Conservation (phyloP, 2,113 vertebrate species). For the Phaethornis superciliosus region DNA sequence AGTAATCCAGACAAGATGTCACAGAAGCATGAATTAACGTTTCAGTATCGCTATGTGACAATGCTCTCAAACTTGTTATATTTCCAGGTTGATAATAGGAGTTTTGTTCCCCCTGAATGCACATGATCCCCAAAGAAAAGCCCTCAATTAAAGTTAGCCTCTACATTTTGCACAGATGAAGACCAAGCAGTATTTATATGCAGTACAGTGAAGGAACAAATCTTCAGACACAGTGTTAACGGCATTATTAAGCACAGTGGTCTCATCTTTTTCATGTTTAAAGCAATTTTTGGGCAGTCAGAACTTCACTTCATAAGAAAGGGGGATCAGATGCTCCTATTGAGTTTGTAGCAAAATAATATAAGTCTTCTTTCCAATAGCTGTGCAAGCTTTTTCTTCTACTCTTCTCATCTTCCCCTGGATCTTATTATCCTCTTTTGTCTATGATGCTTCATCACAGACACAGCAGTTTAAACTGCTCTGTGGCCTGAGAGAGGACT, state of each 20-base stretch:
- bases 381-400: conserved; percentile 67
- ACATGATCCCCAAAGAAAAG: conserved; percentile 64
- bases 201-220: conserved; percentile 36
- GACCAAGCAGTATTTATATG: conserved; percentile 49
- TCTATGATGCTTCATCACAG: conserved; percentile 50
- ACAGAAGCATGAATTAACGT: conserved; percentile 68
- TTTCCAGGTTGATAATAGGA: conserved; percentile 64
- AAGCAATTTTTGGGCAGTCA: conserved; percentile 61
- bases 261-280: conserved; percentile 67
- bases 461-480: conserved; percentile 45
- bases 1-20: conserved; percentile 56
- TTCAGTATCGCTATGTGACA: conserved; percentile 52
- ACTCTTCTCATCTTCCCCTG: conserved; percentile 63
- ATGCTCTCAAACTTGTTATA: conserved; percentile 47
- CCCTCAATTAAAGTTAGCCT: conserved; percentile 68
- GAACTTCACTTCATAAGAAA: conserved; percentile 50
- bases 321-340: conserved; percentile 50
- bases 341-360: conserved; percentile 59
- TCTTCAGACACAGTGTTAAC: conserved; percentile 28
- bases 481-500: conserved; percentile 49
- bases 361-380: conserved; percentile 53
- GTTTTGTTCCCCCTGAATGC: conserved; percentile 58
- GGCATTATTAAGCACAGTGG: conserved; percentile 55
- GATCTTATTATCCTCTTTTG: conserved; percentile 66
- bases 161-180: conserved; percentile 44